phyloP scores from a whole-genome alignment of 2,113 vertebrate species.

The Megalops atlanticus region DNA sequence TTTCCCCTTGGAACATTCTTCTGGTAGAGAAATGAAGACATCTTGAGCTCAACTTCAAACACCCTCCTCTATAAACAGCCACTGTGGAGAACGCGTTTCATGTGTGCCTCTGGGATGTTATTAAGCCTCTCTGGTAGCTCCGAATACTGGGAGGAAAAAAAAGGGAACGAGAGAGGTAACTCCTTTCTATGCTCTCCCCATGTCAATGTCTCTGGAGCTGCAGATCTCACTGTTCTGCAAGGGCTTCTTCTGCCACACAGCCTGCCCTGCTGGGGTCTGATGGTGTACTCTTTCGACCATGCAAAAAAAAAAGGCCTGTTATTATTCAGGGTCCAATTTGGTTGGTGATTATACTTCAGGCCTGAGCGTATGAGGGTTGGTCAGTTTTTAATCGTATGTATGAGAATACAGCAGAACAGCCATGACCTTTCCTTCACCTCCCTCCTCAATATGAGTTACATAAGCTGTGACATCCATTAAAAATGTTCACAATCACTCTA shows the following conservation, averaged over 20 bases:
- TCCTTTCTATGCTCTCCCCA: slow-evolving; percentile 78
- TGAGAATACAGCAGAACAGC: slow-evolving; percentile 12
- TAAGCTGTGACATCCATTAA: slow-evolving; percentile 44
- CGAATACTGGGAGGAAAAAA: slow-evolving; percentile 73
- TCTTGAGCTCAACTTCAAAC: slow-evolving; percentile 97
- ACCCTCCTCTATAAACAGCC: slow-evolving; percentile 91
- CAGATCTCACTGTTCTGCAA: slow-evolving; percentile 69
- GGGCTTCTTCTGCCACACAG: slow-evolving; percentile 61
- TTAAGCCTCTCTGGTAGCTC: slow-evolving; percentile 93
- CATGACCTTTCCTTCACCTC: slow-evolving; percentile 54
- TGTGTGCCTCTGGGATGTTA: slow-evolving; percentile 98
- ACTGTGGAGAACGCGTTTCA: slow-evolving; percentile 91
- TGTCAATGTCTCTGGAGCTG: slow-evolving; percentile 74
- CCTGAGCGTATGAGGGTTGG: slow-evolving; percentile 1
- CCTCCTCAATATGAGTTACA: slow-evolving; percentile 39
- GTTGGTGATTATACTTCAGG: slow-evolving; percentile 22
- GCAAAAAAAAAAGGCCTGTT: background rate
- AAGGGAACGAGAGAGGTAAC: slow-evolving; percentile 85
- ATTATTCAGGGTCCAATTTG: background rate
- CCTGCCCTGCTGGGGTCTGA: slow-evolving; percentile 25
- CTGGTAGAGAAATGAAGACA: slow-evolving; percentile 93
- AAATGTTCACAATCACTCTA: slow-evolving; percentile 46
- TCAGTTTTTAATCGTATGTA: slow-evolving; percentile 32
- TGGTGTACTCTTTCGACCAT: background rate
- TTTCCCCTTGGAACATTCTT: slow-evolving; percentile 63